phyloP scores from a whole-genome alignment of 2,797 vertebrate species.

The Schizopygopsis pylzovi region DNA sequence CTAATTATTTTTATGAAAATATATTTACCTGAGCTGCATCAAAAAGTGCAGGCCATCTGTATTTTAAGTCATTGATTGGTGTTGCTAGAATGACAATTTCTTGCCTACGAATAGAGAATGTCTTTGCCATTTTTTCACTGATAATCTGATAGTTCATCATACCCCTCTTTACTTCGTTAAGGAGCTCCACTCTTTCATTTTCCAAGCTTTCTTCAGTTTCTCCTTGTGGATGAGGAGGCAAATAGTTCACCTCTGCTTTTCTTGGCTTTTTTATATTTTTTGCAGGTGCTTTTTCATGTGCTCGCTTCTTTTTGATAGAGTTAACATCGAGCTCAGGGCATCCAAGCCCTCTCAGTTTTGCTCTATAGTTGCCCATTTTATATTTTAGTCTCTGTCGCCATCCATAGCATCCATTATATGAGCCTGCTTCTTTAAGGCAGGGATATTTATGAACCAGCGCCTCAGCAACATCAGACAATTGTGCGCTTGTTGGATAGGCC shows the following conservation, averaged over 20 bases:
- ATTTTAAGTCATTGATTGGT: conserved; percentile 24
- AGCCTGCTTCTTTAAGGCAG: conserved; percentile 54
- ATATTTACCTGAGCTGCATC: conserved; percentile 34
- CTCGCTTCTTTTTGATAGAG: conserved; percentile 43
- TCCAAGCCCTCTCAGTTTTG: conserved; percentile 45
- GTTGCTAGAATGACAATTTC: conserved; percentile 50
- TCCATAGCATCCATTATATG: conserved; percentile 50
- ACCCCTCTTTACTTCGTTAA: conserved; percentile 44
- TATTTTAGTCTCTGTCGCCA: conserved; percentile 58
- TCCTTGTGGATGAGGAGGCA: conserved; percentile 46
- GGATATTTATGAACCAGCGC: conserved; percentile 50
- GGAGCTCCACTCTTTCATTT: conserved; percentile 34
- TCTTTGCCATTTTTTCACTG: conserved; percentile 54
- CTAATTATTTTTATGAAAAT: neutral
- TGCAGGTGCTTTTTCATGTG: conserved; percentile 10
- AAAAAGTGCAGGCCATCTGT: conserved; percentile 52
- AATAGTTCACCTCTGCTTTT: conserved; percentile 51
- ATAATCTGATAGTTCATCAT: conserved; percentile 42
- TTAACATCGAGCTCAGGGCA: conserved; percentile 58
- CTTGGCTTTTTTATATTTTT: conserved; percentile 56
- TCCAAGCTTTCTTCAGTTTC: conserved; percentile 51
- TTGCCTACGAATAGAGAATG: conserved; percentile 49
- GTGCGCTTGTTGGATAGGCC: conserved; percentile 49
- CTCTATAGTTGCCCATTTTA: conserved; percentile 60
- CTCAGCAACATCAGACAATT: conserved; percentile 44